Evolutionary conservation across 2,113 vertebrate genomes (phyloP).

Genomic region (Ranitomeya variabilis): DNA sequence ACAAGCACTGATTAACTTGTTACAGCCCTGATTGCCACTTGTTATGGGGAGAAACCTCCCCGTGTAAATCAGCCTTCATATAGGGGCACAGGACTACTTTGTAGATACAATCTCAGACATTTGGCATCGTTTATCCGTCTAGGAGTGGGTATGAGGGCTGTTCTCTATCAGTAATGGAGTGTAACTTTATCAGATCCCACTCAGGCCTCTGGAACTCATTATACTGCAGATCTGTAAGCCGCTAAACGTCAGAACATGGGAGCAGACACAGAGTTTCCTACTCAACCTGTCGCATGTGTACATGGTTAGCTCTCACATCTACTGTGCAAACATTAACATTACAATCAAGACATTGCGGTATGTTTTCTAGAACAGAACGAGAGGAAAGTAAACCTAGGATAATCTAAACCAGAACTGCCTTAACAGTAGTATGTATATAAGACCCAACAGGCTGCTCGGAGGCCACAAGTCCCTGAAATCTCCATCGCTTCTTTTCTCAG

Average conservation of each 20-base stretch:
- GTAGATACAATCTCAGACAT: constrained; percentile 40
- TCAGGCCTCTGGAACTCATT: constrained; percentile 33
- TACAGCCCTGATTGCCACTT: no score
- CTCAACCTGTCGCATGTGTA: constrained; percentile 19
- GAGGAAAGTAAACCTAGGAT: not conserved
- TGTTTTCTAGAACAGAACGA: not conserved
- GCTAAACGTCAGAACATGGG: constrained; percentile 1
- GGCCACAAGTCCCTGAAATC: not conserved
- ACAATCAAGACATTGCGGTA: not conserved
- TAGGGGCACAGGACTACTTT: constrained; percentile 33
- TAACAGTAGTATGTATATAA: not conserved
- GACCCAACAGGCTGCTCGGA: not conserved
- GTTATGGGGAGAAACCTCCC: no score
- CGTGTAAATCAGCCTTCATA: no score
- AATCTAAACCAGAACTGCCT: not conserved
- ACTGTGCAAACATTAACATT: constrained; percentile 19
- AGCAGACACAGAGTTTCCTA: not conserved
- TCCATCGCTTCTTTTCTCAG: not conserved
- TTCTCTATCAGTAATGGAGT: constrained; percentile 25
- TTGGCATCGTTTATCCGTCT: constrained; percentile 39
- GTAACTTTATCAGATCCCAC: constrained; percentile 42
- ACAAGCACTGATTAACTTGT: no score
- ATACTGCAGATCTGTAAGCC: not conserved
- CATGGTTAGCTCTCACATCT: not conserved
- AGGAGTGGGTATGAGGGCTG: not conserved